Base-by-base conservation (phyloP, 2,888 invertebrate genomes). In the Heliconius ethilla region DNA sequence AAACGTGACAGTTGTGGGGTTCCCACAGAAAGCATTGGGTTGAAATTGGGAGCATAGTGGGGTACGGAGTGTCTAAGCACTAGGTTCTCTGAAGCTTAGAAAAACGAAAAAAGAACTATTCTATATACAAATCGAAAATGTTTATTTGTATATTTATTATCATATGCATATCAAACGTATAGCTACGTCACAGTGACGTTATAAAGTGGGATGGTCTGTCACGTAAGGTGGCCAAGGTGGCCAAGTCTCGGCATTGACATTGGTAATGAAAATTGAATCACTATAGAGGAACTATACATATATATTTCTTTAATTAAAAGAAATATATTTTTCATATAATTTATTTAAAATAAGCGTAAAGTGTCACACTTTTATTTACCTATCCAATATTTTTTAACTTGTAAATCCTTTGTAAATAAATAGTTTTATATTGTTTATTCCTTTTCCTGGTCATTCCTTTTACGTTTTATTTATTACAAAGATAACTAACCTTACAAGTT, bases 231-330 rank as follows among this genome's bases (percentile, higher is more conserved):
- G 27, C 22, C 55, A 55, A 10, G 29, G 25, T 13, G 69, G 9
- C 27, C 7, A 22, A 27, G n/a, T n/a, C 45, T 15, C 51, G 25
- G 11, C 72, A 72, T 76, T 76, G 76, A 72, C 76, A 76, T 65
- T 76, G 65, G 11, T 5, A 65, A 65, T 72, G 65, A 40, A 55
- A 65, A 37, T 51, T 51, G 62, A 59, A 40, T 59, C 75, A 59
- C 37, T 33, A 25, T 66, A 62, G 11, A 62, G 10, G 5, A 62
- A 62, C 10, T 62, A 62, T 62, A 62, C 11, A 62, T 62, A 27
- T 27, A 63, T 63, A 63, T 55, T 55, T 22, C 22, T 55, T 55
- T n/a, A 9, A 55, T 55, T 45, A 55, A n/a, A 55, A 22, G 51
- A 55, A 18, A 55, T 15, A 51, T 51, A 13, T 6, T 1, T 51